Conservation (phyloP, 2,888 invertebrate genomes). For the Agrochola lota region DNA sequence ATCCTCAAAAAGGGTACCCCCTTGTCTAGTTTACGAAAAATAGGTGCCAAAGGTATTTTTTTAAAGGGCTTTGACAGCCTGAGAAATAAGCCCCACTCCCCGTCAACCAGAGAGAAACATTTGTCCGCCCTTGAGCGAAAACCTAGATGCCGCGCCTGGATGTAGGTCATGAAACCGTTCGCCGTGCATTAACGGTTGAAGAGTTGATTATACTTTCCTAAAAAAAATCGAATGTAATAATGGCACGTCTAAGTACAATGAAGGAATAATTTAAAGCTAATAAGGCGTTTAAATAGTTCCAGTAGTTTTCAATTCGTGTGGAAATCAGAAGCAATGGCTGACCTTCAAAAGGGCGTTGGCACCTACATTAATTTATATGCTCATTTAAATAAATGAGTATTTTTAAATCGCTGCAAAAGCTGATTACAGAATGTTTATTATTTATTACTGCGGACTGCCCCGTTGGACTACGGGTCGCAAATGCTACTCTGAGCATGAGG, state of each 20-base stretch:
- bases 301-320: conserved; percentile 6
- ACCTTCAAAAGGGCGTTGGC: conserved; percentile 21
- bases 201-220: not conserved
- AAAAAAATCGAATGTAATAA: not conserved
- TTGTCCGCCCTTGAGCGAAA: not conserved
- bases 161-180: no score
- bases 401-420: not conserved
- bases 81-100: not conserved
- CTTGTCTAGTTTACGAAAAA: no score
- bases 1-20: not conserved
- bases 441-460: not conserved
- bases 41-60: not conserved
- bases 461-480: not conserved
- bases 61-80: no score
- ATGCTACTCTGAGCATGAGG: not conserved
- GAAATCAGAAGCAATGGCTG: conserved; percentile 7
- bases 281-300: not conserved
- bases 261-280: not conserved
- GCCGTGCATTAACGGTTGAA: no score
- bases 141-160: not conserved
- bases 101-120: not conserved
- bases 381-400: conserved; percentile 3
- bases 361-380: not conserved
- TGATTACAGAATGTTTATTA: not conserved
- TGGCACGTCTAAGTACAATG: not conserved